A percentile compares a stretch with the other conserved stretches of the same genome.
Conservation (phyloP, 1,140 invertebrate genomes). For the Episyrphus balteatus region DNA sequence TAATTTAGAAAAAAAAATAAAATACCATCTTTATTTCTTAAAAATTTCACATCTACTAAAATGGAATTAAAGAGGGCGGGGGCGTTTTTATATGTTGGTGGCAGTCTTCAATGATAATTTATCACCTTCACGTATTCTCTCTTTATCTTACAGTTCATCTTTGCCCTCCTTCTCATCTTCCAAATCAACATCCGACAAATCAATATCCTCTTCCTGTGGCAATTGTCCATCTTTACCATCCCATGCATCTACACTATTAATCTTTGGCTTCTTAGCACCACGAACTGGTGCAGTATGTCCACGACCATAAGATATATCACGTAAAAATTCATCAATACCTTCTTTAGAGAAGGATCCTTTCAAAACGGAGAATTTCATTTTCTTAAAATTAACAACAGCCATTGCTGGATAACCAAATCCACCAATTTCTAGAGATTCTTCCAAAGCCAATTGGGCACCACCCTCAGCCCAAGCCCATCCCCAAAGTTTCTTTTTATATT, state of each 20-base stretch:
- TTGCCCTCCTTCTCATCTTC: conserved; percentile 54
- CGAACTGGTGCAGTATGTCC: conserved; percentile 84
- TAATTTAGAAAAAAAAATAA: too few species aligned
- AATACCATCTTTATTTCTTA: too few species aligned
- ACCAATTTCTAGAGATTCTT: conserved; percentile 86
- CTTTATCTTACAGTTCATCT: conserved; percentile 60
- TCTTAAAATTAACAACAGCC: conserved; percentile 92
- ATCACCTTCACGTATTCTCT: not conserved
- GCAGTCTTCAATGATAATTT: not conserved
- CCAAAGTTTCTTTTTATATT: conserved; percentile 94
- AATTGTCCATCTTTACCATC: conserved; percentile 93
- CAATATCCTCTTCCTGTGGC: conserved; percentile 83
- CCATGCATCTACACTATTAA: conserved; percentile 70
- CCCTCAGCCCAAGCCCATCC: conserved; percentile 97
- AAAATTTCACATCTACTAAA: too few species aligned
- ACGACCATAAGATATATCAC: conserved; percentile 89
- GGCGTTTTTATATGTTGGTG: not conserved
- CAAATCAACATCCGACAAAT: conserved; percentile 81
- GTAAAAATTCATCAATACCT: conserved; percentile 90
- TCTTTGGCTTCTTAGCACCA: conserved; percentile 72
- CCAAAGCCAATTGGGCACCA: conserved; percentile 68
- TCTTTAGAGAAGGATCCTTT: conserved; percentile 88
- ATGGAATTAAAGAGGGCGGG: too few species aligned
- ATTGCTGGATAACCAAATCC: conserved; percentile 88
- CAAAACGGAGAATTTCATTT: conserved; percentile 91